These are phyloP conservation scores for Temnothorax curvispinosus DNA, from an alignment of 1,140 invertebrate genomes.

Conservation along the genomic window DNA sequence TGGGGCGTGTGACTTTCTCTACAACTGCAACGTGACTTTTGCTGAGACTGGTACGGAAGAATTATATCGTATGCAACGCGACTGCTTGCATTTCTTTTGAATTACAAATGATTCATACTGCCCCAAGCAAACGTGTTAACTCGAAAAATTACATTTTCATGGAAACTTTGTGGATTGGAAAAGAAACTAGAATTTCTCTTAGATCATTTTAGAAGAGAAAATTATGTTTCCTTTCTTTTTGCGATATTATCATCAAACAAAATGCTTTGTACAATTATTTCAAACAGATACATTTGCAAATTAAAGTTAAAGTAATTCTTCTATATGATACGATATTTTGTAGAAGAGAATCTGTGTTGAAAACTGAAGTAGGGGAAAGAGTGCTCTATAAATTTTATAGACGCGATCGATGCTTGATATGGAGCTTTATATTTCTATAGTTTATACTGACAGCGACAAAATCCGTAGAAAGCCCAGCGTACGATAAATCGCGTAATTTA, in stretches of 20 bases:
- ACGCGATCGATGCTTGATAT: neutral
- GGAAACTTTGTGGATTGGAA: neutral
- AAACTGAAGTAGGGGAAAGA: neutral
- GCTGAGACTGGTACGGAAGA: neutral
- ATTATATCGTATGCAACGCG: neutral
- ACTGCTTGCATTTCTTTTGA: neutral
- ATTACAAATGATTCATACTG: conserved; percentile 35
- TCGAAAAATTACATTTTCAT: neutral
- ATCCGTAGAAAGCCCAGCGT: neutral
- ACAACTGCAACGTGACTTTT: neutral
- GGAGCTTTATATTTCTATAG: neutral
- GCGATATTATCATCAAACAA: neutral
- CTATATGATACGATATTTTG: neutral
- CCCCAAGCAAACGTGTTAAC: neutral
- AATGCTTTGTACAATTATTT: neutral
- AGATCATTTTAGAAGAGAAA: neutral
- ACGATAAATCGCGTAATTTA: conserved; percentile 32
- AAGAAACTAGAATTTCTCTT: neutral
- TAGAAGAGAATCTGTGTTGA: neutral
- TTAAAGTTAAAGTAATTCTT: neutral
- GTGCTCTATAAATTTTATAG: neutral
- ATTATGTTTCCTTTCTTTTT: neutral
- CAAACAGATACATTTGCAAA: neutral
- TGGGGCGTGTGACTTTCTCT: neutral
- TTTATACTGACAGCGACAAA: neutral